Conservation (phyloP, 2,113 vertebrate genomes). For the Vulpes ferrilata region DNA sequence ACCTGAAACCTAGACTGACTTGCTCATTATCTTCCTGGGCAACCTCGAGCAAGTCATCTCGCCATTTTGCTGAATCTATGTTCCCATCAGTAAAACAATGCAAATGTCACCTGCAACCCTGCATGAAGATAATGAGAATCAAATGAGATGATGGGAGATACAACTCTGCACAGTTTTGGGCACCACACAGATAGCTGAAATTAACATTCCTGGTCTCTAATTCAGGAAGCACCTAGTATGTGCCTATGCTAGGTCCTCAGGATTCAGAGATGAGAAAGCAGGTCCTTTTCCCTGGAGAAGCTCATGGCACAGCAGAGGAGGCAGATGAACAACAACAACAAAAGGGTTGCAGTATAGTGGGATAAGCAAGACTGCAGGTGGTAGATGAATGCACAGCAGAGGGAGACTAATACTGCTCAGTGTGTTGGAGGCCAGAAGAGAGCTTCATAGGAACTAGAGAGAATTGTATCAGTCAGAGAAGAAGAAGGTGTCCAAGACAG, state of each 20-base stretch:
- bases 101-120: background rate
- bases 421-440: background rate
- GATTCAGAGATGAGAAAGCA: background rate
- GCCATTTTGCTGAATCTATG: background rate
- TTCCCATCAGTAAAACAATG: background rate
- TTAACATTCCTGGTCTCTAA: background rate
- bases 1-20: background rate
- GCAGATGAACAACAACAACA: background rate
- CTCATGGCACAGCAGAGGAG: background rate
- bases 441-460: background rate
- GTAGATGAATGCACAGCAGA: rapidly evolving
- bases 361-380: background rate
- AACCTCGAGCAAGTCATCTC: background rate
- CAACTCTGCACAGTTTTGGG: background rate
- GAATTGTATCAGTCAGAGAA: background rate
- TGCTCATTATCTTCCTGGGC: background rate
- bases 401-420: background rate
- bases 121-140: background rate
- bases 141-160: background rate
- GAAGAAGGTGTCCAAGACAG: background rate
- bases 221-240: background rate
- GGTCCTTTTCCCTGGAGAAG: background rate
- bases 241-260: background rate
- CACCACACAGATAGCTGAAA: background rate
- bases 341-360: too few relatives aligned